Conservation (phyloP, 2,113 vertebrate genomes). For the Menidia beryllina region DNA sequence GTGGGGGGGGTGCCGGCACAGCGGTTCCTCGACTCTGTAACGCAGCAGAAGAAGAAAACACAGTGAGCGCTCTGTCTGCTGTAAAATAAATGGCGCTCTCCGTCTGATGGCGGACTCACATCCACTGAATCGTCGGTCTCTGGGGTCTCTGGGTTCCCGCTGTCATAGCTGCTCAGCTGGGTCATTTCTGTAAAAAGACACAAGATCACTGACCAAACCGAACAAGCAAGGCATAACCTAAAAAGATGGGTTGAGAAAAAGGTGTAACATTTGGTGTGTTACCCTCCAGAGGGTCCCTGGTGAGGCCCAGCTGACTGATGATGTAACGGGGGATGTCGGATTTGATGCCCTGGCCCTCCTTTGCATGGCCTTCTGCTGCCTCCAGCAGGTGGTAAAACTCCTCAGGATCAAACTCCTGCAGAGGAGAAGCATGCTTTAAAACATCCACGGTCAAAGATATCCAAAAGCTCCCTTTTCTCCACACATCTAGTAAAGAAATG, state of each 20-base stretch:
- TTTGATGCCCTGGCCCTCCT: slow-evolving; percentile 97
- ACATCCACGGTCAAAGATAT: no score
- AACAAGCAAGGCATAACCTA: neutral
- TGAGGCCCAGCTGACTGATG: slow-evolving; percentile 97
- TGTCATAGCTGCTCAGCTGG: slow-evolving; percentile 96
- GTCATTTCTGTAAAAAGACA: slow-evolving; percentile 90
- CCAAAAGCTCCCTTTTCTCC: no score
- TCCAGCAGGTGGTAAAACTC: slow-evolving; percentile 98
- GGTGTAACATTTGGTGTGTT: neutral
- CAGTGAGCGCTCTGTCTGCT: neutral
- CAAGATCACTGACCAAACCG: neutral
- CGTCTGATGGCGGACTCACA: no score
- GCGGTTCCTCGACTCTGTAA: slow-evolving; percentile 85
- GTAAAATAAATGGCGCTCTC: no score
- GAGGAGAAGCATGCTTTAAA: neutral
- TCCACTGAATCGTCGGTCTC: slow-evolving; percentile 94
- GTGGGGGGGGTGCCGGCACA: slow-evolving; percentile 71
- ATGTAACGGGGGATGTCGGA: slow-evolving; percentile 96
- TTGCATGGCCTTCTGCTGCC: slow-evolving; percentile 97
- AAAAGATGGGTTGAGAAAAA: neutral
- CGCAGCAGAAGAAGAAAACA: neutral
- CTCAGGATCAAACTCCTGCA: slow-evolving; percentile 96
- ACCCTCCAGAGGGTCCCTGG: slow-evolving; percentile 96
- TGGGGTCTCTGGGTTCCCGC: slow-evolving; percentile 89
- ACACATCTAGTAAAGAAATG: no score